Conservation (phyloP, 2,888 invertebrate species). For the Caenorhabditis sp. region DNA sequence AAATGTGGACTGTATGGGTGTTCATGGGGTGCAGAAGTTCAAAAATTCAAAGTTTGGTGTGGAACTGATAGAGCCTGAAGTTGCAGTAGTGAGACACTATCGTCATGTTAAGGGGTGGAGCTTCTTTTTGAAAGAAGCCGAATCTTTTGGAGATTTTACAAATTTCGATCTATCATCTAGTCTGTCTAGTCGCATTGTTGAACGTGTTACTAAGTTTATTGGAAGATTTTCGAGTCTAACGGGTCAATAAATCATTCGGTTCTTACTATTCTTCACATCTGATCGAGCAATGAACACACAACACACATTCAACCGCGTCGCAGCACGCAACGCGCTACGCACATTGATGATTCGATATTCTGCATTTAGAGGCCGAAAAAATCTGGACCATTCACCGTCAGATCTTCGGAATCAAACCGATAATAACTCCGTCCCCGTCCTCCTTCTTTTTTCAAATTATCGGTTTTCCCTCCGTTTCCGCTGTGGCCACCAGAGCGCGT, state of each 20-base stretch:
- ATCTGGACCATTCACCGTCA: too few species aligned
- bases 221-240: constrained; percentile 1
- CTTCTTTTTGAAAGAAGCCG: constrained; percentile 70
- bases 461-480: background rate
- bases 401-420: too few species aligned
- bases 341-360: too few species aligned
- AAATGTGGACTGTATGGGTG: constrained; percentile 70
- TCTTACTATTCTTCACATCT: background rate
- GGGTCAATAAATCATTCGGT: constrained; percentile 26
- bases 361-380: too few species aligned
- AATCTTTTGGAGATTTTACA: constrained; percentile 64
- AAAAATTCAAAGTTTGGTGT: constrained; percentile 24
- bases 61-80: constrained; percentile 51
- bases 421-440: too few species aligned
- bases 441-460: background rate
- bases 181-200: constrained; percentile 8
- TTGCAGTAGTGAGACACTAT: constrained; percentile 70
- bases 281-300: too few species aligned
- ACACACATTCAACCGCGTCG: too few species aligned
- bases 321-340: too few species aligned
- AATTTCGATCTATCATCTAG: constrained; percentile 22
- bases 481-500: constrained; percentile 36
- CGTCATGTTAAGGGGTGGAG: constrained; percentile 66
- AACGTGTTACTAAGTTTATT: constrained; percentile 22
- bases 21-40: constrained; percentile 69